Evolutionary conservation across 2,113 vertebrate species (phyloP), one percentile per base, ranked within the genome.

Genomic region (Origma solitaria): DNA sequence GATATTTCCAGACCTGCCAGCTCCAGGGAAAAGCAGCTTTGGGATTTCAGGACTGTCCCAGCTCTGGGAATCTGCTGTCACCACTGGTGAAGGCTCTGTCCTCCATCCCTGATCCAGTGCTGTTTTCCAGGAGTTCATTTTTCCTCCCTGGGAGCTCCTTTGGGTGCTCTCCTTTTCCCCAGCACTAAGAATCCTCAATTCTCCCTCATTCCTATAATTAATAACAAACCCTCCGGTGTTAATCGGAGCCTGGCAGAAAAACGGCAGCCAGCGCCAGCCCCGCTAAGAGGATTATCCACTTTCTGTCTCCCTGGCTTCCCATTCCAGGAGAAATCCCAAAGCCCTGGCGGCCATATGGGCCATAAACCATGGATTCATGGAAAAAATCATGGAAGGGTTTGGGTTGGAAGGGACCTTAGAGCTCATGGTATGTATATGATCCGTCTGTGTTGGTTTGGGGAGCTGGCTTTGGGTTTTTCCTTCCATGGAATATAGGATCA

Each of bases 231-330:
- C 8, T 1, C 78, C 3, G 20, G 66, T 31, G 49, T 61, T 86
- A 86, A 94, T 58, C 76, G 80, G 90, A 82, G 80, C 61, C 1
- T 49, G 40, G 81, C 53, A 31, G 2, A 7, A 61, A 66, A 1
- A 2, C 5, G n/a, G 64, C 84, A 88, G 82, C 44, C 44, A 20
- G 44, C 19, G 44, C 44, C 44, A 45, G 78, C 51, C 66, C 21
- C 1, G 1, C 68, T 88, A 88, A 95, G 86, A 92, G 90, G 92
- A 96, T 92, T 90, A 86, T 66, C 61, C 83, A 38, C 76, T 64
- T 94, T 68, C 92, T 88, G 68, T 80, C 75, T 53, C 76, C 51
- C 62, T 6, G 2, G 10, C 13, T 90, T 82, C 80, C 86, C 50
- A 10, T 68, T 81, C 44, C 77, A 68, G 21, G 3, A 66, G 51